A percentile compares a stretch with the other conserved stretches of the same genome.
These are phyloP conservation scores for Poecilia latipinna DNA, from an alignment of 2,113 vertebrate genomes.

Conservation along the genomic window DNA sequence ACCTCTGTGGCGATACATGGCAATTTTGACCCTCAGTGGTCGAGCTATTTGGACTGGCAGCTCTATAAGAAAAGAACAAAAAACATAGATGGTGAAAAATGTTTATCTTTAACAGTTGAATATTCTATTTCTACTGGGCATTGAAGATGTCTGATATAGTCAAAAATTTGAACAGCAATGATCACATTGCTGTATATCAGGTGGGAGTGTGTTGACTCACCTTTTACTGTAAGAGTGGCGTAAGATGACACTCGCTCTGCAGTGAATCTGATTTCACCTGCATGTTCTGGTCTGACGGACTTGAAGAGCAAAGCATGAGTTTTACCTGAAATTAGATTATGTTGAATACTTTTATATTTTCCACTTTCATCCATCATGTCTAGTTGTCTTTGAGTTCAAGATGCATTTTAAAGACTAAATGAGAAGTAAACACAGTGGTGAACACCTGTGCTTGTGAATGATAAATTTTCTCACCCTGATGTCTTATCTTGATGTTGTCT, in stretches of 20 bases:
- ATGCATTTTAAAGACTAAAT: not conserved
- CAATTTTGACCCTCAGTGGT: constrained; percentile 90
- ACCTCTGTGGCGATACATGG: constrained; percentile 88
- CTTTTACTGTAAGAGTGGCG: constrained; percentile 88
- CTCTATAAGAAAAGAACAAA: constrained; percentile 73
- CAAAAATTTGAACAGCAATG: too few relatives aligned
- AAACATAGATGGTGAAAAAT: not conserved
- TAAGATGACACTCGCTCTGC: constrained; percentile 88
- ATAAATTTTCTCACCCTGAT: constrained; percentile 82
- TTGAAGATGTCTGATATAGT: not conserved
- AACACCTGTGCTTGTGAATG: not conserved
- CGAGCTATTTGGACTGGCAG: constrained; percentile 90
- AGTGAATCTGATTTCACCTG: constrained; percentile 90
- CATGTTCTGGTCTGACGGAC: constrained; percentile 85
- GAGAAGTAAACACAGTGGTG: too few relatives aligned
- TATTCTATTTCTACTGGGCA: not conserved
- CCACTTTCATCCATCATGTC: not conserved
- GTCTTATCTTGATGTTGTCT: constrained; percentile 87
- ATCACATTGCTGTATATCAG: not conserved
- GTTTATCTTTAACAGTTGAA: not conserved
- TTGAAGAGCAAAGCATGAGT: constrained; percentile 81
- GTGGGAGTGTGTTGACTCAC: constrained; percentile 66
- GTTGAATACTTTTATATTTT: not conserved
- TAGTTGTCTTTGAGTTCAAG: not conserved
- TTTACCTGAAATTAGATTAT: constrained; percentile 79